Evolutionary conservation across 2,113 vertebrate species (phyloP), one percentile per base, ranked within the genome.

Genomic region (Nesoenas mayeri): DNA sequence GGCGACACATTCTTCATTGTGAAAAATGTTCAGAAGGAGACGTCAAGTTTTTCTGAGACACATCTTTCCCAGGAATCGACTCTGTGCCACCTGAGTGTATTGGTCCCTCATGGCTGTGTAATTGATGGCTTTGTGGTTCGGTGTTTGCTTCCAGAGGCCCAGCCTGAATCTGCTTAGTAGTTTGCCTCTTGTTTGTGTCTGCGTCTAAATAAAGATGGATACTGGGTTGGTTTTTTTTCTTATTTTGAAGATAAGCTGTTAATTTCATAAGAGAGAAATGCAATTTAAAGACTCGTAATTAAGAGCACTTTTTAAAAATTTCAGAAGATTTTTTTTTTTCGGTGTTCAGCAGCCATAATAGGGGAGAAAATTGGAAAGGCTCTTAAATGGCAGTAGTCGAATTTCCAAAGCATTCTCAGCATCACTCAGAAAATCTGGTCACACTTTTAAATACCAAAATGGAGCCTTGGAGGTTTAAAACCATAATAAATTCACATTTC

Each of bases 181-280:
- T 92, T 86, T 83, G 79, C 69, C 47, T 86, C 83, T 95, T 60
- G n/a, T 93, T 92, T 95, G 92, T 72, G 65, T 95, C 91, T 93
- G 31, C 3, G 0, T 70, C 94, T 94, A 93, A 95, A 96, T 92
- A 95, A 95, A 93, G 79, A 90, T 48, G 20, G 89, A 91, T 88
- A 3, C 34, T 47, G 44, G 18, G 4, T 12, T 8, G 38, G 38
- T 2, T 4, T 4, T 42, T 44, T n/a, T 32, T 34, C 19, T 28
- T 67, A 32, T 73, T 92, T 83, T 74, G 79, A 96, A 92, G 86
- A 96, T 53, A 67, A 70, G 64, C 72, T 78, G 60, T 92, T 95
- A 91, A 92, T 94, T 94, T 92, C 78, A 58, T 92, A 91, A 91
- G 36, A 67, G 64, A 64, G 54, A 79, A 89, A 60, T 86, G 47